These are phyloP conservation scores for Heliconius hermathena DNA, from an alignment of 1,140 invertebrate genomes.

Conservation along the genomic window DNA sequence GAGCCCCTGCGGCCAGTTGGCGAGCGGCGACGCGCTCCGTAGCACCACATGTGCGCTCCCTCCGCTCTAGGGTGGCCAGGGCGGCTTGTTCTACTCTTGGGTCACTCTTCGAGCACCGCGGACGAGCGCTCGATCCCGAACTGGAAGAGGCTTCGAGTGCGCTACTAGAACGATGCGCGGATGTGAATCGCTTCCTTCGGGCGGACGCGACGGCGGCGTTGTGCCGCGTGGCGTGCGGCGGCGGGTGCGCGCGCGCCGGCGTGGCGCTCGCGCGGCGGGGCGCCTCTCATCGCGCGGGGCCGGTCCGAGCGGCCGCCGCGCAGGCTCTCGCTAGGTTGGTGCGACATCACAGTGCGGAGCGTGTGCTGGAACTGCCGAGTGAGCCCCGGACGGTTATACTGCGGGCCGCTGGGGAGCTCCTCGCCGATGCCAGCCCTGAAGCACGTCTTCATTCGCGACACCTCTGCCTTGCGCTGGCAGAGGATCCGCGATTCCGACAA, in stretches of 20 bases:
- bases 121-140: slow-evolving; percentile 91
- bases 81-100: slow-evolving; percentile 90
- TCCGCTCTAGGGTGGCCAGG: slow-evolving; percentile 94
- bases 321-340: slow-evolving; percentile 88
- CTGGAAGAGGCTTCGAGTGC: slow-evolving; percentile 91
- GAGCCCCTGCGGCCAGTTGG: slow-evolving; percentile 83
- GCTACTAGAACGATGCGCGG: slow-evolving; percentile 92
- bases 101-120: slow-evolving; percentile 88
- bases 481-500: slow-evolving; percentile 85
- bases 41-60: slow-evolving; percentile 90
- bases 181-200: slow-evolving; percentile 95
- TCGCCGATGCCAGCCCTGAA: slow-evolving; percentile 93
- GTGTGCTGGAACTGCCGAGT: slow-evolving; percentile 87
- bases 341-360: slow-evolving; percentile 88
- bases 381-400: slow-evolving; percentile 92
- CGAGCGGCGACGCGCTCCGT: slow-evolving; percentile 85
- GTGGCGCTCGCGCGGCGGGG: slow-evolving; percentile 81
- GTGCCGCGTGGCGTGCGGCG: slow-evolving; percentile 88
- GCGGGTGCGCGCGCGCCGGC: slow-evolving; percentile 75
- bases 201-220: slow-evolving; percentile 93
- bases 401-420: slow-evolving; percentile 89
- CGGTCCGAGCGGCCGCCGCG: slow-evolving; percentile 90
- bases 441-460: slow-evolving; percentile 89
- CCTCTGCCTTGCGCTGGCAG: slow-evolving; percentile 84
- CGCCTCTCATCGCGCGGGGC: slow-evolving; percentile 91